A percentile compares a stretch with the other conserved stretches of the same genome.
Conservation (phyloP, 2,113 vertebrate genomes). For the Calypte anna region DNA sequence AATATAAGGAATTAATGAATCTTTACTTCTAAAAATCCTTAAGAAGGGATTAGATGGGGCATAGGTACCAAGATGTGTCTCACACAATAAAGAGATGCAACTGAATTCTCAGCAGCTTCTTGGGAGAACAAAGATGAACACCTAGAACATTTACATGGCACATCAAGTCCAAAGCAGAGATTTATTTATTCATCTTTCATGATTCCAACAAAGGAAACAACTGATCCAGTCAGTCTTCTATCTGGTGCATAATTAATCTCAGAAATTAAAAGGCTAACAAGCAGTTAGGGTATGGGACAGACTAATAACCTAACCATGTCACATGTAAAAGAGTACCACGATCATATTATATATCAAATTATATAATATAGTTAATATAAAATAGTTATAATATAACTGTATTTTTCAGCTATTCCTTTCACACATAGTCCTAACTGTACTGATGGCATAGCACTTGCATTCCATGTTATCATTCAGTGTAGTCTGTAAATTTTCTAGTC, state of each 20-base stretch:
- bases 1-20: not conserved
- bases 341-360: not conserved
- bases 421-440: not conserved
- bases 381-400: not conserved
- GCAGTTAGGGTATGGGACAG: not conserved
- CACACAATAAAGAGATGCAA: not conserved
- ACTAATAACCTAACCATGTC: not conserved
- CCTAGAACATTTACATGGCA: not conserved
- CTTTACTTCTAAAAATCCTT: not conserved
- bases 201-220: not conserved
- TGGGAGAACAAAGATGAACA: not conserved
- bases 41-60: not conserved
- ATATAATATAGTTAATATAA: too few species aligned
- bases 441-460: not conserved
- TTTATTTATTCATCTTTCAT: not conserved
- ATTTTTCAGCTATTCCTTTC: conserved; percentile 19
- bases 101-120: not conserved
- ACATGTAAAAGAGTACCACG: not conserved
- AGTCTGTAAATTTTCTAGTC: not conserved
- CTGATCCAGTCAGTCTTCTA: not conserved
- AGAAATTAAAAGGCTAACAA: not conserved
- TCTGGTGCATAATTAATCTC: not conserved
- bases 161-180: not conserved
- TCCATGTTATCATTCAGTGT: not conserved
- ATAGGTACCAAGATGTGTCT: not conserved